Base-by-base conservation (phyloP, 2,888 invertebrate species). In the Suillia variegata region DNA sequence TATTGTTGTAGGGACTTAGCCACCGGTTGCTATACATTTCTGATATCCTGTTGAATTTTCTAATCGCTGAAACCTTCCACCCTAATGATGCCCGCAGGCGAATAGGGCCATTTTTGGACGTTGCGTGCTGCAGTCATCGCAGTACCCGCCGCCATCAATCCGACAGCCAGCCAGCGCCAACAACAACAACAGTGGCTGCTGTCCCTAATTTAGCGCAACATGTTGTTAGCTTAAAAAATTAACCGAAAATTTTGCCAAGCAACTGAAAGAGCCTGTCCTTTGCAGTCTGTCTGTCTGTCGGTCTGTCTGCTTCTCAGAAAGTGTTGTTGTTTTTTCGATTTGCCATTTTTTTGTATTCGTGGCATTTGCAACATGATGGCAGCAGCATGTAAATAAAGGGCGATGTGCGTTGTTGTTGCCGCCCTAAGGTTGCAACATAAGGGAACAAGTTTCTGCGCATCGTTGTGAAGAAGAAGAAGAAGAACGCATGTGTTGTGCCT, bases 51-150 rank as follows among this genome's bases (percentile, higher is more conserved):
- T 67, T 80, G 74, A 69, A 70, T 70, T 73, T 75, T 78, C 79
- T 79, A 80, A 80, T 79, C 78, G 78, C 67, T 69, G 66, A 77
- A 79, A 80, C 79, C 78, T 80, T 79, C 75, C 73, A 75, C 77
- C 77, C 79, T 77, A 77, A 70, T 67, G 66, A 68, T 68, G 71
- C 66, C 73, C 65, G 64, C 66, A 62, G 74, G 70, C 67, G 58
- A 48, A 52, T 56, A 60, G 59, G 57, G 58, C 55, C 51, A 59
- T 54, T 54, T 45, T 54, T 54, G 49, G 49, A 22, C 49, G 49
- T 49, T 42, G 51, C 47, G 24, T 4, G 38, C 38, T 38, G 51
- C 51, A 17, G n/a, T n/a, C n/a, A n/a, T n/a, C n/a, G n/a, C n/a
- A n/a, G n/a, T n/a, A n/a, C n/a, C n/a, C 53, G 21, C 42, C 50